Conservation (phyloP, 2,888 invertebrate species). For the Actias luna region DNA sequence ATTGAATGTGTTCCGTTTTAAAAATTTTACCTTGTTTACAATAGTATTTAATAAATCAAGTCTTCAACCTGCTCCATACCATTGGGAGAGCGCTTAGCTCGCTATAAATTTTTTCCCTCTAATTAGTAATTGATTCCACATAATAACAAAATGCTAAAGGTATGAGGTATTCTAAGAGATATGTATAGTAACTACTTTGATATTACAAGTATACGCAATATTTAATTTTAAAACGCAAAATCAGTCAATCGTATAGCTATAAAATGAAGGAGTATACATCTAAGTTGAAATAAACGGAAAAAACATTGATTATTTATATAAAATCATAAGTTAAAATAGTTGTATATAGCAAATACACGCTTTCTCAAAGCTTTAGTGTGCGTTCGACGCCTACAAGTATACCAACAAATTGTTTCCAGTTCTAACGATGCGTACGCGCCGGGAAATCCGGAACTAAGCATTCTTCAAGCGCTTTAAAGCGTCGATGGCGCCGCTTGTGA, state of each 20-base stretch:
- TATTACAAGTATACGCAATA: too few species aligned
- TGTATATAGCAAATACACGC: not conserved
- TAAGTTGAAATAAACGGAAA: not conserved
- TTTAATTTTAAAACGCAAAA: not conserved
- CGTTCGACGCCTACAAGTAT: not conserved
- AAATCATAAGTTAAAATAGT: not conserved
- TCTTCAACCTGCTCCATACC: too few species aligned
- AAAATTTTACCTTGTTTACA: too few species aligned
- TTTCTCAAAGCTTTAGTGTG: not conserved
- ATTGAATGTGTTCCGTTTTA: too few species aligned
- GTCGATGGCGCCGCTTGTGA: constrained; percentile 4
- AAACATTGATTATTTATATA: too few species aligned
- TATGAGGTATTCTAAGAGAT: too few species aligned
- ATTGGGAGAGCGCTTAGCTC: too few species aligned
- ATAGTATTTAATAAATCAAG: too few species aligned
- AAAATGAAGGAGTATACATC: not conserved
- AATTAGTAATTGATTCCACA: too few species aligned
- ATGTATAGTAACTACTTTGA: too few species aligned
- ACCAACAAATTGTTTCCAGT: not conserved
- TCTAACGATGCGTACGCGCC: not conserved
- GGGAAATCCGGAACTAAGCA: constrained; percentile 19
- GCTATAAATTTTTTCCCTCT: too few species aligned
- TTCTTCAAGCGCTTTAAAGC: constrained; percentile 14
- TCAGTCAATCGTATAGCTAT: not conserved
- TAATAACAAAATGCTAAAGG: too few species aligned